These are phyloP conservation scores for Dissostichus mawsoni DNA, from an alignment of 2,113 vertebrate species.

Conservation along the genomic window DNA sequence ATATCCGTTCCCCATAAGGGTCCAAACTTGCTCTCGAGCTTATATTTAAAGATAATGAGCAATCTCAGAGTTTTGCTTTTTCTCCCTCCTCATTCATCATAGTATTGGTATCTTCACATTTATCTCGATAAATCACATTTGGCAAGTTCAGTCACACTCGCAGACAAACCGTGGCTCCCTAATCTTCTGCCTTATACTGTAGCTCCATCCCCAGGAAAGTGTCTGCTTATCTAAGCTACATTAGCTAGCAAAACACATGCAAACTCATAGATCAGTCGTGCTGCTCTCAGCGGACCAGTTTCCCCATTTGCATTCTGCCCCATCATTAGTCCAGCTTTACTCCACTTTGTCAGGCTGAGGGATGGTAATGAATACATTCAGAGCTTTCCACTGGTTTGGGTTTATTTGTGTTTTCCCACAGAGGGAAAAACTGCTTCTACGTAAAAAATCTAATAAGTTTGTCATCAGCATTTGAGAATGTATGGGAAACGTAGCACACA, in stretches of 20 bases:
- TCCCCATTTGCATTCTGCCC: constrained; percentile 60
- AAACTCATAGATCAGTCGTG: constrained; percentile 50
- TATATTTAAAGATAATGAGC: constrained; percentile 46
- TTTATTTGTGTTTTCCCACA: constrained; percentile 33
- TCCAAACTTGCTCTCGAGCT: constrained; percentile 14
- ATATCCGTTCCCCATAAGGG: neutral
- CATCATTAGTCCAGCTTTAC: constrained; percentile 71
- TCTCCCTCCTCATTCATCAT: constrained; percentile 38
- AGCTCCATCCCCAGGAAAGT: constrained; percentile 17
- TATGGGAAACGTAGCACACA: constrained; percentile 44
- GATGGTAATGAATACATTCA: constrained; percentile 65
- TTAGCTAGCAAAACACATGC: constrained; percentile 61
- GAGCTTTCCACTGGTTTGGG: constrained; percentile 33
- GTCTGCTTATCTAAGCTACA: constrained; percentile 56
- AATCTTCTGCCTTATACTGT: constrained; percentile 38
- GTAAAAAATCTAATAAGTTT: neutral
- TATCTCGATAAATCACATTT: constrained; percentile 51
- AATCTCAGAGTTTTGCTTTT: constrained; percentile 23
- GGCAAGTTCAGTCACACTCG: neutral
- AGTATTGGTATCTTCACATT: constrained; percentile 44
- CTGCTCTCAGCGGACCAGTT: constrained; percentile 53
- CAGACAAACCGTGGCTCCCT: neutral
- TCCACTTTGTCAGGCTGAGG: constrained; percentile 65
- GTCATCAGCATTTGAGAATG: constrained; percentile 61
- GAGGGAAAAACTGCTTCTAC: constrained; percentile 13